These are phyloP conservation scores for Campopleginae sp. DNA, from an alignment of 2,888 invertebrate genomes.

Conservation along the genomic window DNA sequence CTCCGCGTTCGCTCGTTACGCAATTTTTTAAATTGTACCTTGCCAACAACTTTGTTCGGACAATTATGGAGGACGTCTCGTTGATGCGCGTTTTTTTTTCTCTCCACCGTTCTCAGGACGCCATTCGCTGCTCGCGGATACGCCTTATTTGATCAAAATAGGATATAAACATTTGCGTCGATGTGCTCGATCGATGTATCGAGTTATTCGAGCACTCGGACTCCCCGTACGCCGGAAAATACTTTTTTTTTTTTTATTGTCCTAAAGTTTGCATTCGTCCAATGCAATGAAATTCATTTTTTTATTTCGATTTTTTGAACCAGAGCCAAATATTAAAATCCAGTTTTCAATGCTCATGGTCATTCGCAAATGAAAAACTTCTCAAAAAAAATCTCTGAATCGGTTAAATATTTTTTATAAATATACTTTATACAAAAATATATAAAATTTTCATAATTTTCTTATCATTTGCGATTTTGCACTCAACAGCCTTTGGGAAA, in stretches of 20 bases:
- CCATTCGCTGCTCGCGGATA: background rate
- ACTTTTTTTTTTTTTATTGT: background rate
- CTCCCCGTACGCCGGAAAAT: background rate
- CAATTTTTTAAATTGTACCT: slow-evolving; percentile 48
- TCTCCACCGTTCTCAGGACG: background rate
- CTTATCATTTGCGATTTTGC: too few species aligned
- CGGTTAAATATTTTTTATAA: too few species aligned
- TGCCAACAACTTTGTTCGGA: slow-evolving; percentile 43
- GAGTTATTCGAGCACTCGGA: background rate
- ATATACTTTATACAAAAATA: too few species aligned
- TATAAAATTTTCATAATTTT: too few species aligned
- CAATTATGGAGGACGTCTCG: slow-evolving; percentile 32
- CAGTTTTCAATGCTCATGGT: too few species aligned
- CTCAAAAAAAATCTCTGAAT: too few species aligned
- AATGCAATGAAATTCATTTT: background rate
- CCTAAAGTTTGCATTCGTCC: background rate
- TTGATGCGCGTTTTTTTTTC: background rate
- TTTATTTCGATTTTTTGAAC: too few species aligned
- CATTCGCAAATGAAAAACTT: too few species aligned
- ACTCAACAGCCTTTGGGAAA: too few species aligned
- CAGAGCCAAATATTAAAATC: too few species aligned
- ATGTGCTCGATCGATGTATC: background rate
- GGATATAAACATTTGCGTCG: background rate
- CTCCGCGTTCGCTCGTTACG: slow-evolving; percentile 44
- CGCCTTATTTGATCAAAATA: background rate